Base-by-base conservation (phyloP, 2,113 vertebrate genomes). In the Connochaetes taurinus region DNA sequence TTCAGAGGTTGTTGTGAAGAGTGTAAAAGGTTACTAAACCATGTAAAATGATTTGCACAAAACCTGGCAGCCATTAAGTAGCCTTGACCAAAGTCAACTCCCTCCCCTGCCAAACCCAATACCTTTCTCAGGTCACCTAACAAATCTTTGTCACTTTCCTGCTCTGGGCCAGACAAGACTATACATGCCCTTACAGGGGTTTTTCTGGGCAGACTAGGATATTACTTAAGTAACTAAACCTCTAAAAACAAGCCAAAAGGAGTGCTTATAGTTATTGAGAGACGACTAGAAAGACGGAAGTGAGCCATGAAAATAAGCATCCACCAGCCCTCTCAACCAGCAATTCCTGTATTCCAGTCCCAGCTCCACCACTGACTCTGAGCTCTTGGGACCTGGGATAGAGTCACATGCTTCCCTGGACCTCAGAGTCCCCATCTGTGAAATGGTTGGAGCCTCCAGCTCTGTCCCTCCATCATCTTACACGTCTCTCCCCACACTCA, bases 151-250 rank as follows among this genome's bases (percentile, higher is more conserved):
- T 31, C 40, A 5, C 25, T 7, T 6, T 27, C 50, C 40, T 11
- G 9, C 60, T 36, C 5, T 29, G 43, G 60, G 47, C 58, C 58
- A 53, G n/a, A 21, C 17, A 23, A 11, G 52, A 50, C 29, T 2
- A 2, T 45, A 67, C 5, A 36, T 12, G 10, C 21, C 29, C 31
- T 45, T 3, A 1, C 7, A 25, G 1, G 45, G 14, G 17, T 14
- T 27, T 43, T 45, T 27, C 29, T 52, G 60, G 82, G 60, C 21
- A 27, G 78, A 53, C 14, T 31, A 40, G 53, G 11, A 21, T 33
- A 36, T 53, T 55, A 83, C 31, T 33, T 53, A 52, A 83, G 43
- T n/a, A 74, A 53, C 15, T 33, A 14, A 71, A 21, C 40, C 5
- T 71, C 19, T 71, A 23, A 16, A 31, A 40, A 21, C 62, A 47